phyloP scores from a whole-genome alignment of 2,113 vertebrate species.

The Phylloscopus whistleri region DNA sequence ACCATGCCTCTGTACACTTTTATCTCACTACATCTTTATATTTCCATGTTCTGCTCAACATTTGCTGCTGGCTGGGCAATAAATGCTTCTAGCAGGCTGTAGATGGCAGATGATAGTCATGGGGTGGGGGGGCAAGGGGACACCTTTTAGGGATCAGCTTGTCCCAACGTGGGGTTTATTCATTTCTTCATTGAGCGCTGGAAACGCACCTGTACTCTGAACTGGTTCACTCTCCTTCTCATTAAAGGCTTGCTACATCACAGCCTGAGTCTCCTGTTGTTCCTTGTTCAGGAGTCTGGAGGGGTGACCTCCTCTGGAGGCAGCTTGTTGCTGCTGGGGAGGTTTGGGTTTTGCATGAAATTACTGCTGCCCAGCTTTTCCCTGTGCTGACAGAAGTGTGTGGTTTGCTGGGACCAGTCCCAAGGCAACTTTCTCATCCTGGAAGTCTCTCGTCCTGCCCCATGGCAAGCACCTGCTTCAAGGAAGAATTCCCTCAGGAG shows the following conservation, averaged over 20 bases:
- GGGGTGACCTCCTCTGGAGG: neutral
- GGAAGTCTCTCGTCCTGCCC: neutral
- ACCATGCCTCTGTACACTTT: neutral
- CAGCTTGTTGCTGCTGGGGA: neutral
- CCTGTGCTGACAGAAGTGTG: neutral
- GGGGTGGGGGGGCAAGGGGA: neutral
- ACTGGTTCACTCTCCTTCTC: neutral
- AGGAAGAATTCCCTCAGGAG: neutral
- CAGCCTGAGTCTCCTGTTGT: neutral
- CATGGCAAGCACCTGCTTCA: neutral
- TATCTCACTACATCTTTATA: neutral
- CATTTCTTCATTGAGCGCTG: neutral
- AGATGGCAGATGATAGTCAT: neutral
- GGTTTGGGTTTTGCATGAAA: neutral
- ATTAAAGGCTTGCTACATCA: constrained; percentile 54
- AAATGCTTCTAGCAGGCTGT: neutral
- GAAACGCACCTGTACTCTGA: neutral
- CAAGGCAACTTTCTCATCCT: neutral
- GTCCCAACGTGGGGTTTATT: neutral
- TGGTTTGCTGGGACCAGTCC: neutral
- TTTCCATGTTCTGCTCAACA: neutral
- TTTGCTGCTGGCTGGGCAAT: neutral
- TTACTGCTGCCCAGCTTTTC: neutral
- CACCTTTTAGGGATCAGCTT: neutral
- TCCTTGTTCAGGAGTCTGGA: neutral